Conservation (phyloP, 2,113 vertebrate species). For the Crotophaga sulcirostris region DNA sequence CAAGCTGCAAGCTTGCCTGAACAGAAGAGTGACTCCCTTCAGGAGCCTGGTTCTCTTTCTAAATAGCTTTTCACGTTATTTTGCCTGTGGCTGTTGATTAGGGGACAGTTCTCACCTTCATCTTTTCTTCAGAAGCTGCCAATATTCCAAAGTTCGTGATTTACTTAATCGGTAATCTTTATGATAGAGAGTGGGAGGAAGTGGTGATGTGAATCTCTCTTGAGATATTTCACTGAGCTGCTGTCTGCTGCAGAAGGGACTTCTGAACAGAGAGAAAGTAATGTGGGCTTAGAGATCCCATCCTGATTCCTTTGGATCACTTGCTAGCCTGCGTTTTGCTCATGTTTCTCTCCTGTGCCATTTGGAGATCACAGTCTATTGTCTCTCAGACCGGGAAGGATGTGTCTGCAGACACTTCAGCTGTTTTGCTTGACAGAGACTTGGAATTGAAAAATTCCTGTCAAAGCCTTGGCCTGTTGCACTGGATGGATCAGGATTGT, state of each 20-base stretch:
- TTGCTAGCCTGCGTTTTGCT: not conserved
- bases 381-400: not conserved
- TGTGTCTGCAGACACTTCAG: not conserved
- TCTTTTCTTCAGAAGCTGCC: not conserved
- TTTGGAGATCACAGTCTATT: rapidly evolving
- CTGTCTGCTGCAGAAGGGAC: not conserved
- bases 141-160: not conserved
- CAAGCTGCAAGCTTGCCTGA: not conserved
- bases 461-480: not conserved
- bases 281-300: not conserved
- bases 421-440: not conserved
- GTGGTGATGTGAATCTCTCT: not conserved
- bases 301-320: not conserved
- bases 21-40: not conserved
- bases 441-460: not conserved
- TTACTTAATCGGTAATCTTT: not conserved
- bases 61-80: not conserved
- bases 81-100: not conserved
- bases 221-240: not conserved
- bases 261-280: not conserved
- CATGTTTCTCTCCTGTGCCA: not conserved
- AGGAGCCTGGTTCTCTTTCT: not conserved
- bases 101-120: not conserved
- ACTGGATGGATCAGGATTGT: not conserved
- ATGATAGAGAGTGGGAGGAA: not conserved